Conservation (phyloP, 2,797 vertebrate genomes). For the Chaenodraco wilsoni region DNA sequence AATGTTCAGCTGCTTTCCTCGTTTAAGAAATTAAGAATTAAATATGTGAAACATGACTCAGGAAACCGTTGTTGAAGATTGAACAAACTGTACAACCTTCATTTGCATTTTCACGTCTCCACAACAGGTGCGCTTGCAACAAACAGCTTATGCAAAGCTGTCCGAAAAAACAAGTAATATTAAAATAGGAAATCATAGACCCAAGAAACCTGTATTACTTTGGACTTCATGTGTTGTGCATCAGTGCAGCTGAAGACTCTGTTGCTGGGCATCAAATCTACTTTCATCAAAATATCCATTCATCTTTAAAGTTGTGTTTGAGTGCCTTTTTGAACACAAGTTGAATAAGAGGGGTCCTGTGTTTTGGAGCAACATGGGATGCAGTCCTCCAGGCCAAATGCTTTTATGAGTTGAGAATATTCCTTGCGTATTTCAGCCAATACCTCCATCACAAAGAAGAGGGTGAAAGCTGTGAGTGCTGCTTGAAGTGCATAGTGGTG, state of each 20-base stretch:
- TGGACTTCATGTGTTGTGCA: constrained; percentile 11
- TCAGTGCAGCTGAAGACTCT: constrained; percentile 34
- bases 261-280: constrained; percentile 18
- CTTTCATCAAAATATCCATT: constrained; percentile 50
- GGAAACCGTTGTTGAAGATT: constrained; percentile 5
- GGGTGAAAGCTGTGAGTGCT: constrained; percentile 27
- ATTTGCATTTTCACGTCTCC: constrained; percentile 23
- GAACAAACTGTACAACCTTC: constrained; percentile 8
- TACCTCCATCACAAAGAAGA: constrained; percentile 25
- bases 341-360: constrained; percentile 15
- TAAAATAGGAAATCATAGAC: not conserved
- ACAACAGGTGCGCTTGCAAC: constrained; percentile 29
- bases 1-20: not conserved
- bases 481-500: constrained; percentile 29
- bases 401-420: constrained; percentile 31
- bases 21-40: not conserved
- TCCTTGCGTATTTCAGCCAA: constrained; percentile 32
- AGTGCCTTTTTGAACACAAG: constrained; percentile 21
- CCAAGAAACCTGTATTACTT: not conserved
- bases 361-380: constrained; percentile 40
- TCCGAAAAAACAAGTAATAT: not conserved
- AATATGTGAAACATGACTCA: constrained; percentile 9
- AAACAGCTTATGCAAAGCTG: constrained; percentile 13
- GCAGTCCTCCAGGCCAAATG: constrained; percentile 25
- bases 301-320: constrained; percentile 39